These are phyloP conservation scores for Cyprinus carpio DNA, from an alignment of 2,113 vertebrate species.

Conservation along the genomic window DNA sequence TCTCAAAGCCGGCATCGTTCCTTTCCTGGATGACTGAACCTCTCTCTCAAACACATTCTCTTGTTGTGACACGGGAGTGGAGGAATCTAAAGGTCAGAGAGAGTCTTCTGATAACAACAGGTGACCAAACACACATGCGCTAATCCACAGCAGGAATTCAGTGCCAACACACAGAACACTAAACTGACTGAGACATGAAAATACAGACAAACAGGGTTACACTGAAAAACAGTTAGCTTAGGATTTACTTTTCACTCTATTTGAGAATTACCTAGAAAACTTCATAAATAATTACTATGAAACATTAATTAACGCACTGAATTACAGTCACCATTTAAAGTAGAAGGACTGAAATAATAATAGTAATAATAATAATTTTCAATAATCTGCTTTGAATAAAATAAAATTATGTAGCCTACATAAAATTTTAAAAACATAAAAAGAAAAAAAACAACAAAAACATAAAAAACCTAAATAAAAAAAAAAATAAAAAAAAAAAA, in stretches of 20 bases:
- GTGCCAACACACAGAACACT: neutral
- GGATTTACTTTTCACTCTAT: too few species aligned
- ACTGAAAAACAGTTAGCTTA: too few species aligned
- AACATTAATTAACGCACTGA: too few species aligned
- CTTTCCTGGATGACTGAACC: neutral
- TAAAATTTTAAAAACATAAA: too few species aligned
- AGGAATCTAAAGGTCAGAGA: slow-evolving; percentile 57
- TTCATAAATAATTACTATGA: too few species aligned
- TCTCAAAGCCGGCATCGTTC: slow-evolving; percentile 48
- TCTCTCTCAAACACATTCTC: neutral
- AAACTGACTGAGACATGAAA: neutral
- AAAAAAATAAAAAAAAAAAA: too few species aligned
- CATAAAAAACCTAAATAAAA: too few species aligned
- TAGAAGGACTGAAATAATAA: too few species aligned
- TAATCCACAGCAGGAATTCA: neutral
- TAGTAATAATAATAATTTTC: neutral
- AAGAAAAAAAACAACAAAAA: too few species aligned
- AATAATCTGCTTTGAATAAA: too few species aligned
- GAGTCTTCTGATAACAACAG: neutral
- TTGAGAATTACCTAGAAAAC: neutral
- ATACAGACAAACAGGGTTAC: neutral
- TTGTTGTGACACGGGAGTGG: slow-evolving; percentile 39
- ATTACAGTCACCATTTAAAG: neutral
- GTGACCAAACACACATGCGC: neutral
- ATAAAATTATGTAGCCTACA: too few species aligned